These are phyloP conservation scores for Lateolabrax maculatus DNA, from an alignment of 2,797 vertebrate species.

Conservation along the genomic window DNA sequence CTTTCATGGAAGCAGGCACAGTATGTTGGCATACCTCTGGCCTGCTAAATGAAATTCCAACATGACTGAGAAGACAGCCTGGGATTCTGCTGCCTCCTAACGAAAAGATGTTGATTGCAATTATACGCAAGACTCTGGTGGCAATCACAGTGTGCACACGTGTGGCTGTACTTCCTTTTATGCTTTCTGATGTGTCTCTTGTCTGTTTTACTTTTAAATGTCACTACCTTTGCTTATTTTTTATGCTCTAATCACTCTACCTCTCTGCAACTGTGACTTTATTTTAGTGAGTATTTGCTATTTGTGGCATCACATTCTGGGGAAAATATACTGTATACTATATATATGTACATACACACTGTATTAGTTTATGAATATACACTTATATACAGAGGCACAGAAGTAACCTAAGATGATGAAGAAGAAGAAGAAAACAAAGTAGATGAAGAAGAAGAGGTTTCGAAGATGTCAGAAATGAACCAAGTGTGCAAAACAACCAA, in stretches of 20 bases:
- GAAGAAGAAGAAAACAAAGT: too few relatives aligned
- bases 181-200: not conserved
- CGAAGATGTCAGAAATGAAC: not conserved
- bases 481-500: not conserved
- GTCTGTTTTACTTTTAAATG: not conserved
- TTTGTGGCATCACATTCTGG: not conserved
- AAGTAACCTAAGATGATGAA: too few relatives aligned
- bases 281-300: not conserved
- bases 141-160: constrained; percentile 13
- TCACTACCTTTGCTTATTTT: constrained; percentile 1
- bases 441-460: not conserved
- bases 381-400: not conserved
- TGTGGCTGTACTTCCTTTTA: not conserved
- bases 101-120: constrained; percentile 58
- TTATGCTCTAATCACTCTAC: not conserved
- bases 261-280: not conserved
- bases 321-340: too few relatives aligned
- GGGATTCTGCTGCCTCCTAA: constrained; percentile 34
- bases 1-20: constrained; percentile 51
- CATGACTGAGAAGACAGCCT: constrained; percentile 23
- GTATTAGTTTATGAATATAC: not conserved
- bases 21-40: constrained; percentile 39
- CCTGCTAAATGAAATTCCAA: constrained; percentile 37
- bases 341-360: too few relatives aligned
- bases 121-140: not conserved